Evolutionary conservation across 2,797 vertebrate genomes (phyloP).

Genomic region (Delichon dasypus): DNA sequence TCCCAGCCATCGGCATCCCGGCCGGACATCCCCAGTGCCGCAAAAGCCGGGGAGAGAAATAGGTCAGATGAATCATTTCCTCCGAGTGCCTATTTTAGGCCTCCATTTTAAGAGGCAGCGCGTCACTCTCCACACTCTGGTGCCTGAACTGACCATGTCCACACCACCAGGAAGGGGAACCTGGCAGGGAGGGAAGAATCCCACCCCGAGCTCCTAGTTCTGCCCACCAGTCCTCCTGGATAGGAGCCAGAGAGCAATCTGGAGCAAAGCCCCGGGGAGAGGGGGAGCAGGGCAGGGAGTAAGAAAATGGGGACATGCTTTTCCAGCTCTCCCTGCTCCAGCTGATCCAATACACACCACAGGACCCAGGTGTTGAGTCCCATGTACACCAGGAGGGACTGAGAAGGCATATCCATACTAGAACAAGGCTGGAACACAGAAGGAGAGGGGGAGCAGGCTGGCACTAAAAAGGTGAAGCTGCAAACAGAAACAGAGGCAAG

Average conservation of each 20-base stretch:
- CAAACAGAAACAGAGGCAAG: not conserved
- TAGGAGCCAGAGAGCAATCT: accelerated
- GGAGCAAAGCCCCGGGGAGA: not conserved
- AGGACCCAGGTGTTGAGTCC: accelerated
- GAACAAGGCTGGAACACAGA: not conserved
- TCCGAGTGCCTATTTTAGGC: conserved; percentile 55
- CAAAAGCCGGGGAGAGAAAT: conserved; percentile 41
- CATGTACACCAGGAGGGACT: accelerated
- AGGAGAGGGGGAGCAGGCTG: not conserved
- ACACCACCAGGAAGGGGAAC: accelerated
- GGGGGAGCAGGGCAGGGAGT: not conserved
- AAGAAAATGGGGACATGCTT: not conserved
- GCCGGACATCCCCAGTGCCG: not conserved
- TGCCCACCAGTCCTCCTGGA: accelerated
- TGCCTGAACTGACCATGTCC: not conserved
- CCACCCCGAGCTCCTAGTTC: accelerated
- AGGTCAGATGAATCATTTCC: conserved; percentile 72
- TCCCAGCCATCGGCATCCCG: accelerated
- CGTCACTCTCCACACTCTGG: not conserved
- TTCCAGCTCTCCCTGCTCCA: not conserved
- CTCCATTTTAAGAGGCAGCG: conserved; percentile 48
- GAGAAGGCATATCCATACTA: not conserved
- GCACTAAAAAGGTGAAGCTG: not conserved
- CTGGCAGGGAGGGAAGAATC: not conserved
- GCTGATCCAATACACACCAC: not conserved